phyloP scores from a whole-genome alignment of 2,113 vertebrate genomes.

The Crypturellus undulatus region DNA sequence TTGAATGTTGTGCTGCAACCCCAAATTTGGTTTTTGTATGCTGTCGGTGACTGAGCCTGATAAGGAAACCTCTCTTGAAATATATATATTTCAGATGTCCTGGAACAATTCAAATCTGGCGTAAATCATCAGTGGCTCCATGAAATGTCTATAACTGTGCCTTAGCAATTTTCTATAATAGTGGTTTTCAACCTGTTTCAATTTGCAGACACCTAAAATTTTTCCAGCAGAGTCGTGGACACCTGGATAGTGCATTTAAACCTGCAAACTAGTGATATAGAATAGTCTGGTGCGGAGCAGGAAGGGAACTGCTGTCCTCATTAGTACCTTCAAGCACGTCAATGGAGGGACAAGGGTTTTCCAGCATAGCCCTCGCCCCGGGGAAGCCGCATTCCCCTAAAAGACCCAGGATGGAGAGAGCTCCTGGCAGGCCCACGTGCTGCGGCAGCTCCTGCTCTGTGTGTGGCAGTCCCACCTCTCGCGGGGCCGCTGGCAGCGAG shows the following conservation, averaged over 20 bases:
- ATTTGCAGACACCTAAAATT: neutral
- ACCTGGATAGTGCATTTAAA: neutral
- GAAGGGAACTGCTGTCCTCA: neutral
- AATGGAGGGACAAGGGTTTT: neutral
- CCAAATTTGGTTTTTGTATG: neutral
- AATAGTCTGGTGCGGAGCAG: neutral
- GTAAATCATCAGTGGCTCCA: neutral
- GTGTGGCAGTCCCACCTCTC: neutral
- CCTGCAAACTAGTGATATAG: neutral
- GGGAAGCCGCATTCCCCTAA: neutral
- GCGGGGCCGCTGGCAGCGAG: neutral
- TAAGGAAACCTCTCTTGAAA: neutral
- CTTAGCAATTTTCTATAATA: neutral
- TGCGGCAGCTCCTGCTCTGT: neutral
- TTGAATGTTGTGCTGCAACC: neutral
- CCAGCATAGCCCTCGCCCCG: neutral
- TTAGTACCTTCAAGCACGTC: neutral
- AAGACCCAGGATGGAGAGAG: neutral
- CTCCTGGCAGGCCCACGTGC: neutral
- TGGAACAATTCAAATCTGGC: neutral
- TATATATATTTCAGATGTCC: neutral
- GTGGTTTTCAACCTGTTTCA: constrained; percentile 31
- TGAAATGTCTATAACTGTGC: neutral
- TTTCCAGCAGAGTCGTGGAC: neutral
- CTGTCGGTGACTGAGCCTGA: neutral